Evolutionary conservation across 2,113 vertebrate species (phyloP).

Genomic region (Cryptotis parvus): DNA sequence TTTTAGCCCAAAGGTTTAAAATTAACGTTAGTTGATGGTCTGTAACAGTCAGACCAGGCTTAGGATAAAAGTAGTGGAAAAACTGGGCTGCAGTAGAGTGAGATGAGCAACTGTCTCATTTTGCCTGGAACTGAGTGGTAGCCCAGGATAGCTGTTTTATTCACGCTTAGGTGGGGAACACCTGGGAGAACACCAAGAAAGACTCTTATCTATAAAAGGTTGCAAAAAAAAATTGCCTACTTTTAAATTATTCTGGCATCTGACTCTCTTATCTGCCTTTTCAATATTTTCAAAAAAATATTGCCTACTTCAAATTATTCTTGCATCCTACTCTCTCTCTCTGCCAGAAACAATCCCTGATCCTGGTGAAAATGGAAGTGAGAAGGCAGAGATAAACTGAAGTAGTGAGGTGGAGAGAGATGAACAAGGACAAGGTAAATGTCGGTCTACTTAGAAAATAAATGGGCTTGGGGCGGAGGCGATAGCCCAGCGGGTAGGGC

Average conservation of each 20-base stretch:
- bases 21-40: not conserved
- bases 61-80: not conserved
- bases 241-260: not conserved
- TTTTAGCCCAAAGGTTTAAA: not conserved
- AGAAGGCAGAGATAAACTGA: not conserved
- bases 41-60: not conserved
- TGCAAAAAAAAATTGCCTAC: not conserved
- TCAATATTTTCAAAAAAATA: no score
- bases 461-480: no score
- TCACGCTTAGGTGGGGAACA: no score
- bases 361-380: not conserved
- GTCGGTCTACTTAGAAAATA: not conserved
- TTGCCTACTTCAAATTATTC: no score
- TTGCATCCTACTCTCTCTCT: no score
- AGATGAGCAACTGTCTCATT: not conserved
- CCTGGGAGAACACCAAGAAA: not conserved
- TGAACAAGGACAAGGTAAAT: not conserved
- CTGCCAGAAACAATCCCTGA: not conserved
- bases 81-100: fast-evolving
- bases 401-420: not conserved
- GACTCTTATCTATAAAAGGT: not conserved
- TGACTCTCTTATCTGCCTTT: not conserved
- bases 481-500: no score
- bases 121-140: not conserved
- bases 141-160: not conserved